Conservation (phyloP, 2,797 vertebrate genomes). For the Leptodactylus fallax region DNA sequence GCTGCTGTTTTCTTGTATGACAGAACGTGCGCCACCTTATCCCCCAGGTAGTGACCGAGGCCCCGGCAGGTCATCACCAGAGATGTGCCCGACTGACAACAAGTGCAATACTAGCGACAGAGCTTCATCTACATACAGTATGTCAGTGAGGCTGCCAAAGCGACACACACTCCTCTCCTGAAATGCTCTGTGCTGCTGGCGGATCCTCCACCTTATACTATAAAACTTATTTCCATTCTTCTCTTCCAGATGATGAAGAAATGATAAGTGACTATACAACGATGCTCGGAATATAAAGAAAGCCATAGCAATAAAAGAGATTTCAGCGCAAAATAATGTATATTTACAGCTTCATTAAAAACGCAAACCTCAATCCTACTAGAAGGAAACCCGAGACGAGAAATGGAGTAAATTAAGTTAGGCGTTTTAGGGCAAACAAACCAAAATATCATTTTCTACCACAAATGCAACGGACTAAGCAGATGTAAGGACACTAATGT, state of each 20-base stretch:
- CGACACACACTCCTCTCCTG: too few relatives aligned
- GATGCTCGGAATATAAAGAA: not conserved
- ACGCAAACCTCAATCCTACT: not conserved
- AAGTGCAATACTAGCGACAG: too few relatives aligned
- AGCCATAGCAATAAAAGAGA: not conserved
- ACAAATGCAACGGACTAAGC: not conserved
- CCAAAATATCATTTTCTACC: conserved; percentile 1
- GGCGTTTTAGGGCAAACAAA: conserved; percentile 3
- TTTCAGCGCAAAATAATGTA: not conserved
- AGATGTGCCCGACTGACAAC: too few relatives aligned
- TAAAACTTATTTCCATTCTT: too few relatives aligned
- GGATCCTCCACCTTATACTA: too few relatives aligned
- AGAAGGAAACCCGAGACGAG: not conserved
- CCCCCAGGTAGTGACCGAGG: too few relatives aligned
- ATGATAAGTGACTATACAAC: not conserved
- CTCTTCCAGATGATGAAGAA: not conserved
- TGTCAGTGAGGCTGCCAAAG: too few relatives aligned
- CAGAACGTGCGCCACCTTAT: too few relatives aligned
- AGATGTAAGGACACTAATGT: not conserved
- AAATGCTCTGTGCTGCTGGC: not conserved
- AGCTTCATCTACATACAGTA: too few relatives aligned
- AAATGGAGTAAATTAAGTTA: not conserved
- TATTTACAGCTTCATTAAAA: not conserved
- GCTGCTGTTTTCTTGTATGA: too few relatives aligned
- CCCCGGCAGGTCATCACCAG: too few relatives aligned